phyloP scores from a whole-genome alignment of 2,113 vertebrate genomes.

The Talpa occidentalis region DNA sequence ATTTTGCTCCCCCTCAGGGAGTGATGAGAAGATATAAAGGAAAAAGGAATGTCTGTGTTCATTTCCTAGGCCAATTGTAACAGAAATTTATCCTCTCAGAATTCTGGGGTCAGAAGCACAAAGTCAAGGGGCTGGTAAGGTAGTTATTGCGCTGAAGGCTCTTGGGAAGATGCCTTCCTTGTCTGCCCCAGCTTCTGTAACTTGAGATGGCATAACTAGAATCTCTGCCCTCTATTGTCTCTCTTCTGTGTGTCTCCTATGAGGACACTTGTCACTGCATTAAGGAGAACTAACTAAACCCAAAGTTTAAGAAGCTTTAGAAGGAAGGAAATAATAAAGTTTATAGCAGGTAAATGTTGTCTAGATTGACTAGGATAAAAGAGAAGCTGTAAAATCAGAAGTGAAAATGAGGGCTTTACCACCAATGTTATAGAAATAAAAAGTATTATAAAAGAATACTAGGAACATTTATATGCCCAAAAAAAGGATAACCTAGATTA shows the following conservation, averaged over 20 bases:
- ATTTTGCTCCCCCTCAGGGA: not conserved
- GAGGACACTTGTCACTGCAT: not conserved
- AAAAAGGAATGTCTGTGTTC: not conserved
- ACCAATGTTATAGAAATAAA: too few species aligned
- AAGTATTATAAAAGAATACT: too few species aligned
- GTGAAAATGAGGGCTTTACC: too few species aligned
- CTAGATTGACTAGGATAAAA: too few species aligned
- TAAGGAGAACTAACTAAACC: too few species aligned
- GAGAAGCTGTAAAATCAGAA: too few species aligned
- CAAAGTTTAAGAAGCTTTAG: too few species aligned
- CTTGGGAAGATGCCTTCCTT: not conserved
- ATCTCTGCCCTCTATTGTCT: not conserved
- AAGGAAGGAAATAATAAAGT: too few species aligned
- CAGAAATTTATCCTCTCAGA: not conserved
- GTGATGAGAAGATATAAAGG: not conserved
- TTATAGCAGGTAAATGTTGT: too few species aligned
- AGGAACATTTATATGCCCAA: too few species aligned
- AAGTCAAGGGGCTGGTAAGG: not conserved
- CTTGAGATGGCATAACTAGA: not conserved
- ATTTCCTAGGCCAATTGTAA: not conserved
- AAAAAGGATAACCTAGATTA: too few species aligned
- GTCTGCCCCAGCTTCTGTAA: not conserved
- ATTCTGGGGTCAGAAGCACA: not conserved
- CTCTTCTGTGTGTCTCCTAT: not conserved
- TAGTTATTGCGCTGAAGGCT: not conserved